A percentile compares a stretch with the other conserved stretches of the same genome.
Evolutionary conservation across 2,888 invertebrate genomes (phyloP).

Genomic region (Halictus quadricinctus): DNA sequence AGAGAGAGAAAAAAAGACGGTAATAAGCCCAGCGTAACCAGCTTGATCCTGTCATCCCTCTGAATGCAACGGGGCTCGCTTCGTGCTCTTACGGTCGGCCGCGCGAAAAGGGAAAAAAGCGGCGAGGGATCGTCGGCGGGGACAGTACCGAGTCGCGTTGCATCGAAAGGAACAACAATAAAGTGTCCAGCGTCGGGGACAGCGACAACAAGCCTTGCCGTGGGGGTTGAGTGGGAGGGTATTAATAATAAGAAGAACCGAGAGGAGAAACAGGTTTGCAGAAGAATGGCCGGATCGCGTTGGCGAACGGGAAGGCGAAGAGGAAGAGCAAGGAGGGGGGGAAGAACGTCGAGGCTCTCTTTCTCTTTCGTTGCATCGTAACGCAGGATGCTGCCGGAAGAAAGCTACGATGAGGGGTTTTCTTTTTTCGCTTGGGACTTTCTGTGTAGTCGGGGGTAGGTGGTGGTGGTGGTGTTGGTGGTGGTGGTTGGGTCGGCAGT

Average conservation of each 20-base stretch:
- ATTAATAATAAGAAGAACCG: conserved; percentile 78
- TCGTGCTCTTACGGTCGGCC: neutral
- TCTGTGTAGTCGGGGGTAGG: conserved; percentile 12
- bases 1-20: neutral
- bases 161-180: conserved; percentile 72
- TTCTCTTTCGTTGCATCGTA: conserved; percentile 21
- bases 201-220: conserved; percentile 70
- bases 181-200: conserved; percentile 75
- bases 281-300: conserved; percentile 73
- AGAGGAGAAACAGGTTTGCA: conserved; percentile 79
- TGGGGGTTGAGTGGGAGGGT: conserved; percentile 41
- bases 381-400: conserved; percentile 22
- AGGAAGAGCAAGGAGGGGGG: conserved; percentile 40
- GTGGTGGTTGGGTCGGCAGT: conserved; percentile 43
- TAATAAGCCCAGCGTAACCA: conserved; percentile 12
- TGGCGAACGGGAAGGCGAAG: conserved; percentile 40
- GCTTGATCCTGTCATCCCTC: neutral
- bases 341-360: conserved; percentile 12
- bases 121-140: neutral
- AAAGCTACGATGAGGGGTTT: conserved; percentile 40
- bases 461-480: neutral
- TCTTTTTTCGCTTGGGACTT: conserved; percentile 21
- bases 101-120: conserved; percentile 1
- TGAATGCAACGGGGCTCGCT: neutral
- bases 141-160: conserved; percentile 48